Evolutionary conservation across 2,113 vertebrate species (phyloP).

Genomic region (Pelecanoides urinatrix): DNA sequence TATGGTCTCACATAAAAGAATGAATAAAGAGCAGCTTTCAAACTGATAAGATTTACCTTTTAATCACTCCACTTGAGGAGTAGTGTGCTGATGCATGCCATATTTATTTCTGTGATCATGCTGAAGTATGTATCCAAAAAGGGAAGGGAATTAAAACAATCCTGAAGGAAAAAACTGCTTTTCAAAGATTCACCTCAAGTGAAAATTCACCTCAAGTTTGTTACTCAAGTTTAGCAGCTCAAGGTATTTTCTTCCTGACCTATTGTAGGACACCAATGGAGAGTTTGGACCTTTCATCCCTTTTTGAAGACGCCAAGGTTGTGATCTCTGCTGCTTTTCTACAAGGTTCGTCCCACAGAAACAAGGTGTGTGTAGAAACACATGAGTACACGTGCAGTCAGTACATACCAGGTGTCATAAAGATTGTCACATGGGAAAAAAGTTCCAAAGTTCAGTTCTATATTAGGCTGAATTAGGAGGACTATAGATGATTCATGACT

Average conservation of each 20-base stretch:
- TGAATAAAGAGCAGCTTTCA: no score
- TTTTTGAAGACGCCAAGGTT: neutral
- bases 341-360: neutral
- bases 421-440: neutral
- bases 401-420: neutral
- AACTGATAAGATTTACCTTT: accelerated
- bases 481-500: neutral
- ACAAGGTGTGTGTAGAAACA: neutral
- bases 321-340: neutral
- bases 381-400: accelerated
- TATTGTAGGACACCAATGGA: neutral
- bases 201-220: neutral
- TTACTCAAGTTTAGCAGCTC: no score
- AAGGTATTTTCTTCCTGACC: neutral
- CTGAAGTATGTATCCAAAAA: neutral
- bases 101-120: neutral
- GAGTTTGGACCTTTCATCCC: neutral
- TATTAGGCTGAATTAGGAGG: neutral
- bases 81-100: accelerated
- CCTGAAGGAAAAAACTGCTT: neutral
- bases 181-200: neutral
- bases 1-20: no score
- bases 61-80: neutral
- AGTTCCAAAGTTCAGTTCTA: neutral
- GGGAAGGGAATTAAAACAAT: neutral